phyloP scores from a whole-genome alignment of 1,140 invertebrate genomes.

The Samia ricini region DNA sequence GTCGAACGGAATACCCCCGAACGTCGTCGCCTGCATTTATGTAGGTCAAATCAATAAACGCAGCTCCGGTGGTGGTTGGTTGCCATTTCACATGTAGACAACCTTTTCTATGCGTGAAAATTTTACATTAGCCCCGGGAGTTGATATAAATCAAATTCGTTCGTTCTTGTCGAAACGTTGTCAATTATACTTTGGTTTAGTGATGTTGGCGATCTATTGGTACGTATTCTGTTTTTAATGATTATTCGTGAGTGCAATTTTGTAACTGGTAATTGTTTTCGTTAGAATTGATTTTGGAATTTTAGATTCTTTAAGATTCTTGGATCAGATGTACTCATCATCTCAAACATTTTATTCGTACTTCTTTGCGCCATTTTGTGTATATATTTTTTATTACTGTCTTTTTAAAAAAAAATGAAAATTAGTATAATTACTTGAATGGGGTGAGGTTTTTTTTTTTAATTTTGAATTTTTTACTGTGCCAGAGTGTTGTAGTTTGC shows the following conservation, averaged over 20 bases:
- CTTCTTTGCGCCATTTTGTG: no score
- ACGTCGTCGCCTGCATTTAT: slow-evolving; percentile 26
- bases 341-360: no score
- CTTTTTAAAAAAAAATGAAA: no score
- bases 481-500: no score
- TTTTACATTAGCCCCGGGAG: background rate
- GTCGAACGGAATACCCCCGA: slow-evolving; percentile 15
- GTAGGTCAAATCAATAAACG: slow-evolving; percentile 50
- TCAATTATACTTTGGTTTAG: background rate
- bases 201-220: background rate
- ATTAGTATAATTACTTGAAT: no score
- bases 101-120: background rate
- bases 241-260: background rate
- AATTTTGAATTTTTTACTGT: no score
- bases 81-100: background rate
- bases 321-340: no score
- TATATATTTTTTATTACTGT: no score
- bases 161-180: background rate
- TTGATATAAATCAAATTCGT: background rate
- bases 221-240: background rate
- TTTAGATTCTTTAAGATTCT: no score
- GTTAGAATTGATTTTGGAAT: no score
- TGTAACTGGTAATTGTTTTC: background rate
- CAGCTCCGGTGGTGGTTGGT: slow-evolving; percentile 17
- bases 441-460: no score